Base-by-base conservation (phyloP, 2,113 vertebrate species). In the Pan paniscus region DNA sequence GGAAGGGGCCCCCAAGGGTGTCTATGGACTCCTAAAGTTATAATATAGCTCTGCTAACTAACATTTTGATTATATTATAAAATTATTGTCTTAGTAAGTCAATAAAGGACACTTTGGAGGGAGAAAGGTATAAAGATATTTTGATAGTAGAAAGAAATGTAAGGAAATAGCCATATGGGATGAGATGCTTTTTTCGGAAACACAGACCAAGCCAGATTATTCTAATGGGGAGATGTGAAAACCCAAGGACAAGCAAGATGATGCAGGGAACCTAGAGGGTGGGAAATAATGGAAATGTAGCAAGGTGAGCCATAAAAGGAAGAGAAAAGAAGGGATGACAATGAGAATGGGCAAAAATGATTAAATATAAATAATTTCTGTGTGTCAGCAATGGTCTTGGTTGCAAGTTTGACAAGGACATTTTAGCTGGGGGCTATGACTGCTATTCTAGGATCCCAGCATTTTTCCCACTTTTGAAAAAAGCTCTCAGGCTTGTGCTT, bases 131-230 rank as follows among this genome's bases (percentile, higher is more conserved):
- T 11, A 50, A 61, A 73, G 23, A 25, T 23, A 30, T 35, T 90
- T 92, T 80, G 38, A n/a, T 46, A 93, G 43, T 57, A 13, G 46
- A 92, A 43, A 81, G 57, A 75, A 93, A 93, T 88, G 88, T 40
- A 59, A 12, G 55, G 64, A 93, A 81, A 85, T 40, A 59, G 25
- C 12, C 18, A 10, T 12, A 17, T 83, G 30, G 78, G 43, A 72
- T 30, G 61, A 55, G 52, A 55, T 9, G 5, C 27, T 38, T 91
- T 90, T 90, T 94, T 50, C 68, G 95, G 84, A 95, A 96, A 92
- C 20, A n/a, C 0, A 11, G 50, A 38, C 5, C 18, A 23, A 61
- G 23, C 59, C 13, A n/a, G 16, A 12, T 16, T 73, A 67, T 67
- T 86, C 32, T 48, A 89, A 35, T 4, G 35, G 55, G 17, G 9